Conservation (phyloP, 2,888 invertebrate species). For the Drosophila phalerata region DNA sequence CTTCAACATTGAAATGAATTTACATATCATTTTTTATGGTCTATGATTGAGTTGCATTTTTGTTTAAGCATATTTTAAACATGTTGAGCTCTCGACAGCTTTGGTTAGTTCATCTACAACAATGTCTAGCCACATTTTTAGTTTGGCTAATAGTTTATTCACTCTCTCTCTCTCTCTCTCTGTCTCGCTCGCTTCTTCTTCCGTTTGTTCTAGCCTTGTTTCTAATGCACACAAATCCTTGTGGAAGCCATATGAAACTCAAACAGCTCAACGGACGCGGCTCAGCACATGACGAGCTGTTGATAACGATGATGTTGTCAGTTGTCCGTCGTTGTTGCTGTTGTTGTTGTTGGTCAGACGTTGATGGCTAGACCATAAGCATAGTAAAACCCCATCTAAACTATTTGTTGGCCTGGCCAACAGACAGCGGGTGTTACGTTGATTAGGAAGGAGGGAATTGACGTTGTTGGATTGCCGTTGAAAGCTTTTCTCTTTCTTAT, state of each 20-base stretch:
- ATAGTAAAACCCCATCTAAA: constrained; percentile 47
- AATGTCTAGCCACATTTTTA: constrained; percentile 33
- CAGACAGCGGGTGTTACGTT: constrained; percentile 26
- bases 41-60: background rate
- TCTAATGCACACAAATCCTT: constrained; percentile 70
- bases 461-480: constrained; percentile 33
- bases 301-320: constrained; percentile 77
- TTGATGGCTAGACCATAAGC: constrained; percentile 52
- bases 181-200: background rate
- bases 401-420: constrained; percentile 59
- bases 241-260: constrained; percentile 73
- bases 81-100: constrained; percentile 19
- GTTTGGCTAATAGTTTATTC: constrained; percentile 14
- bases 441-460: constrained; percentile 40
- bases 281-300: constrained; percentile 59
- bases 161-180: background rate
- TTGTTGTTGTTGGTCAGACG: constrained; percentile 31
- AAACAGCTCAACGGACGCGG: constrained; percentile 58
- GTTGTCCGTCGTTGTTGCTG: constrained; percentile 24
- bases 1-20: constrained; percentile 14
- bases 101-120: constrained; percentile 25
- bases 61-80: background rate
- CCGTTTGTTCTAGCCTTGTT: background rate
- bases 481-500: constrained; percentile 31
- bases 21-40: background rate